These are phyloP conservation scores for Ypsolopha sequella DNA, from an alignment of 2,888 invertebrate species.

Conservation along the genomic window DNA sequence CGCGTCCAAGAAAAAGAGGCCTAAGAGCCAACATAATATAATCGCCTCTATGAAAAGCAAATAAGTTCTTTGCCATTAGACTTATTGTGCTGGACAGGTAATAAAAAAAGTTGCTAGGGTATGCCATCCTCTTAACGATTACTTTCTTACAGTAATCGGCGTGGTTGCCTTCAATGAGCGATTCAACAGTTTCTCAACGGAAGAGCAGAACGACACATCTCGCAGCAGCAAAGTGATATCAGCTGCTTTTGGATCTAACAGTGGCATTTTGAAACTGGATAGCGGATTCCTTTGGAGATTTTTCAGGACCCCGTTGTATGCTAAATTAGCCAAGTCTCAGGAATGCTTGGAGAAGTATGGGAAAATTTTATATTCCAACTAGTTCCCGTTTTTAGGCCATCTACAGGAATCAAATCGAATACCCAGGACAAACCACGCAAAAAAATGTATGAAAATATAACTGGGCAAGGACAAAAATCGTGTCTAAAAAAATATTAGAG, in stretches of 20 bases:
- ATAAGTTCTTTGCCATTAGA: too few species aligned
- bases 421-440: too few species aligned
- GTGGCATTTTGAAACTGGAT: conserved; percentile 76
- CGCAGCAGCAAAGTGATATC: conserved; percentile 76
- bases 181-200: conserved; percentile 74
- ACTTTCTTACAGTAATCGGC: conserved; percentile 76
- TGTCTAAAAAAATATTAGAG: background rate
- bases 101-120: too few species aligned
- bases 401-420: too few species aligned
- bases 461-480: background rate
- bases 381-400: background rate
- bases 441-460: too few species aligned
- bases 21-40: too few species aligned
- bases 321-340: conserved; percentile 75
- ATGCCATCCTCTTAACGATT: too few species aligned
- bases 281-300: conserved; percentile 80
- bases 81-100: too few species aligned
- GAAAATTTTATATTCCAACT: background rate
- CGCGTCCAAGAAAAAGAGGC: too few species aligned
- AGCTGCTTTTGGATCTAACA: conserved; percentile 81
- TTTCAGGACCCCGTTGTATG: conserved; percentile 80
- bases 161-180: conserved; percentile 78
- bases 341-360: conserved; percentile 75
- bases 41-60: too few species aligned
- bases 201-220: conserved; percentile 72